Conservation (phyloP, 2,888 invertebrate genomes). For the Autographa gamma region DNA sequence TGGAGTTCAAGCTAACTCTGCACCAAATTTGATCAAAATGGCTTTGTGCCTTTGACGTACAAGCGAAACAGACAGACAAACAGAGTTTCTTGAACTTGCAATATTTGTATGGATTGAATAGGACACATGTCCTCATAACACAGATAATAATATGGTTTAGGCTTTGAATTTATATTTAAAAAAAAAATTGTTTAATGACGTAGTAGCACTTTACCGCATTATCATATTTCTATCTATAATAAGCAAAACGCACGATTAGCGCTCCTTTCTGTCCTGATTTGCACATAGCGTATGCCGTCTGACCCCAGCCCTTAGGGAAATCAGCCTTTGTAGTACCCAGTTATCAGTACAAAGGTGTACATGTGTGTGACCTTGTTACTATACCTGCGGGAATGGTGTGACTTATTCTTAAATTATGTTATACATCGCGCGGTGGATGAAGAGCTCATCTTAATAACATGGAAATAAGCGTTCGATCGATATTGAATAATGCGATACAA, state of each 20-base stretch:
- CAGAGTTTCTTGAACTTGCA: too few species aligned
- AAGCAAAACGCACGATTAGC: background rate
- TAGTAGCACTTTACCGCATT: too few species aligned
- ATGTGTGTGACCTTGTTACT: background rate
- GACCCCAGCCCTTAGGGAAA: constrained; percentile 1
- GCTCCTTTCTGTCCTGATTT: background rate
- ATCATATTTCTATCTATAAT: background rate
- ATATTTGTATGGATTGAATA: too few species aligned
- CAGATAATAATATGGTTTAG: too few species aligned
- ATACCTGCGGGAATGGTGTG: background rate
- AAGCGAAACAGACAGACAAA: too few species aligned
- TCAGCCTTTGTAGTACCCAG: constrained; percentile 6
- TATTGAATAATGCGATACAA: background rate
- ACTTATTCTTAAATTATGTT: background rate
- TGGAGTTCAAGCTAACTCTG: too few species aligned
- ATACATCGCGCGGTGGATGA: background rate
- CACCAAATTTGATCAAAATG: too few species aligned
- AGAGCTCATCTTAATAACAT: background rate
- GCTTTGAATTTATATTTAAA: too few species aligned
- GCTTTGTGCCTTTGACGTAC: too few species aligned
- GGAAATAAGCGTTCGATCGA: background rate
- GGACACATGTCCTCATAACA: too few species aligned
- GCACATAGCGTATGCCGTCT: constrained; percentile 4
- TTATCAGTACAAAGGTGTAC: constrained; percentile 7
- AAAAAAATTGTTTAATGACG: too few species aligned